phyloP scores from a whole-genome alignment of 2,797 vertebrate genomes.

The Paguma larvata region DNA sequence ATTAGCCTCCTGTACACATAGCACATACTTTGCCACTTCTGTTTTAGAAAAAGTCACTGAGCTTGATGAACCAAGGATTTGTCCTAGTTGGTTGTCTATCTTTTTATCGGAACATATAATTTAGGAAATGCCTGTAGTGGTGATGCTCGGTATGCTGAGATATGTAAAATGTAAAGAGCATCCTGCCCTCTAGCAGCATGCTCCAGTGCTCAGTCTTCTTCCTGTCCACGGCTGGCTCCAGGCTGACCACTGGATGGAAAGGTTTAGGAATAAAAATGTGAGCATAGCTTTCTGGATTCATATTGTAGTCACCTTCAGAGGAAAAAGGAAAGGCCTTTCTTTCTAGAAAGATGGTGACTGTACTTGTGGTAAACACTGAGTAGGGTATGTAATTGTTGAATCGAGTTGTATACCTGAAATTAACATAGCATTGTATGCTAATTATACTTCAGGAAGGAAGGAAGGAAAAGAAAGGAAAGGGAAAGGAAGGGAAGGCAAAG shows the following conservation, averaged over 20 bases:
- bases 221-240: not conserved
- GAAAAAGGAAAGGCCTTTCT: not conserved
- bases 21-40: not conserved
- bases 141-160: not conserved
- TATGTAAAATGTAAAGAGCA: not conserved
- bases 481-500: no score
- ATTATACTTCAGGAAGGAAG: not conserved
- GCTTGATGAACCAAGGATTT: not conserved
- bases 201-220: not conserved
- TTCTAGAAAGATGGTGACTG: not conserved
- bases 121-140: not conserved
- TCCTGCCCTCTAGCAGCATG: not conserved
- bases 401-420: not conserved
- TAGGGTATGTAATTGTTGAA: not conserved
- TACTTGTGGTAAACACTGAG: not conserved
- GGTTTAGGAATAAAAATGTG: not conserved
- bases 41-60: constrained; percentile 15
- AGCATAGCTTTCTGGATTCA: not conserved
- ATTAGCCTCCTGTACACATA: not conserved
- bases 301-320: not conserved
- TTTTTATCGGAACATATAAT: not conserved
- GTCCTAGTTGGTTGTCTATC: not conserved
- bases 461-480: no score
- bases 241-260: not conserved
- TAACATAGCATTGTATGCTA: not conserved